A percentile compares a stretch with the other conserved stretches of the same genome.
These are phyloP conservation scores for Agrochola lychnidis DNA, from an alignment of 2,888 invertebrate species.

Conservation along the genomic window DNA sequence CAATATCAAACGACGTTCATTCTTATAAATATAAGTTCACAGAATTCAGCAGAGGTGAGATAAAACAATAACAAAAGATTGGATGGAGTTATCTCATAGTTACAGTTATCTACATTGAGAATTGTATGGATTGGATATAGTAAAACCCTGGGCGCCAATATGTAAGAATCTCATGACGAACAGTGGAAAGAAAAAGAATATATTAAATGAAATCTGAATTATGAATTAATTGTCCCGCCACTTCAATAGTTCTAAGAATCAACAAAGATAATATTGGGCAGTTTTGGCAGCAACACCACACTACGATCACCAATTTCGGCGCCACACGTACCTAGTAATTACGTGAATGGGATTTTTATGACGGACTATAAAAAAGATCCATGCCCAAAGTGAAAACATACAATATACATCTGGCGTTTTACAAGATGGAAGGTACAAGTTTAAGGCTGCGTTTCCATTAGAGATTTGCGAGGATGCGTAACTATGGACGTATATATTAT, in stretches of 20 bases:
- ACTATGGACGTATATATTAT: background rate
- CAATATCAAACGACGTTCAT: constrained; percentile 15
- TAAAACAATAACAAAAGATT: constrained; percentile 41
- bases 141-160: background rate
- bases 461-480: background rate
- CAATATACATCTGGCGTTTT: constrained; percentile 38
- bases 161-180: background rate
- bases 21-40: constrained; percentile 26
- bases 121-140: background rate
- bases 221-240: background rate
- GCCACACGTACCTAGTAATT: constrained; percentile 49
- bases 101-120: background rate
- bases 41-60: constrained; percentile 33
- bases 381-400: constrained; percentile 21
- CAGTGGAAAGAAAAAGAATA: background rate
- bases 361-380: constrained; percentile 35
- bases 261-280: constrained; percentile 39
- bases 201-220: background rate
- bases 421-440: constrained; percentile 5
- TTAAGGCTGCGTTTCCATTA: background rate
- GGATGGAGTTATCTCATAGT: constrained; percentile 5
- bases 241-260: constrained; percentile 29
- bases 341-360: constrained; percentile 46
- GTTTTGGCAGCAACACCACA: constrained; percentile 43
- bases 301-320: constrained; percentile 16